These are phyloP conservation scores for Chaunax sp. DNA, from an alignment of 2,797 vertebrate genomes.

Conservation along the genomic window DNA sequence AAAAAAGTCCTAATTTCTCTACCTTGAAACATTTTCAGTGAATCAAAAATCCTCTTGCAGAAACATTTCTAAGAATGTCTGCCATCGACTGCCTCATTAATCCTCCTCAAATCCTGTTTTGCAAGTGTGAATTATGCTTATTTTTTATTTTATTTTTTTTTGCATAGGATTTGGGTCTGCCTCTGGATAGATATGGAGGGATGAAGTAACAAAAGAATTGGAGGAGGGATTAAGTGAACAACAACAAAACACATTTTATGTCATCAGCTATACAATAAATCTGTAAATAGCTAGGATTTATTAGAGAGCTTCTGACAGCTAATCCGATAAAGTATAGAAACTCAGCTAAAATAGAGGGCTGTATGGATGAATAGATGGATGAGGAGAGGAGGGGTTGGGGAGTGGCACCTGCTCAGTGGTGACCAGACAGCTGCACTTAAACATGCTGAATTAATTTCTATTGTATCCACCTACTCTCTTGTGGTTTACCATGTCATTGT, in stretches of 20 bases:
- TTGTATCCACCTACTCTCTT: conserved; percentile 42
- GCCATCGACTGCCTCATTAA: background rate
- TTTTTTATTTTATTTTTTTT: no score
- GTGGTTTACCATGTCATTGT: background rate
- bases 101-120: background rate
- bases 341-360: background rate
- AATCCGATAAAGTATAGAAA: background rate
- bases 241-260: background rate
- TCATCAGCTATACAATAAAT: background rate
- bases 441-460: conserved; percentile 61
- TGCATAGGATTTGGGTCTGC: background rate
- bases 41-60: no score
- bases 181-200: background rate
- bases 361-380: conserved; percentile 11
- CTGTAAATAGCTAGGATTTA: background rate
- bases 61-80: background rate
- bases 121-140: background rate
- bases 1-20: no score
- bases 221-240: background rate
- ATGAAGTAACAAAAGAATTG: background rate
- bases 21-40: no score
- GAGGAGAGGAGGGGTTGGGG: background rate
- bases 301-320: background rate
- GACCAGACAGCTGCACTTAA: conserved; percentile 63
- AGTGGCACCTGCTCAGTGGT: conserved; percentile 58